phyloP scores from a whole-genome alignment of 1,140 invertebrate species.

The Babylonia areolata region DNA sequence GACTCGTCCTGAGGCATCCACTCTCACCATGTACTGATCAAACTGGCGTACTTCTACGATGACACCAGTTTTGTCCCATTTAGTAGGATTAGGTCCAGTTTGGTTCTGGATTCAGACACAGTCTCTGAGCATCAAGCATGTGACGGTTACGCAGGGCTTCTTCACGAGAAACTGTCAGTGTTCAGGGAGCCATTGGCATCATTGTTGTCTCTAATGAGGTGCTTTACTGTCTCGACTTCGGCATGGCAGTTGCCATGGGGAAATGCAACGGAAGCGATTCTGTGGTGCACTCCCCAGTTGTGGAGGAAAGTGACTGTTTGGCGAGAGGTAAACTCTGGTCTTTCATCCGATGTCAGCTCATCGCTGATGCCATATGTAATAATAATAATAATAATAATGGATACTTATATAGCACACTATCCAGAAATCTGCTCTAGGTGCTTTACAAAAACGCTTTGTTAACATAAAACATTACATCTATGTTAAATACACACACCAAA shows the following conservation, averaged over 20 bases:
- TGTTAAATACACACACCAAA: too few relatives aligned
- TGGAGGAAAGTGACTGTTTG: background rate
- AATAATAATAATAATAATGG: too few relatives aligned
- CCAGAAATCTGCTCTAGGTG: too few relatives aligned
- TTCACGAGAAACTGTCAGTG: slow-evolving; percentile 45
- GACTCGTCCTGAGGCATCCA: slow-evolving; percentile 54
- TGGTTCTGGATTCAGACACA: slow-evolving; percentile 51
- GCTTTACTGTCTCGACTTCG: background rate
- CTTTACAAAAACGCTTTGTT: too few relatives aligned
- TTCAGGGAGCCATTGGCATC: slow-evolving; percentile 28
- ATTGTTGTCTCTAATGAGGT: slow-evolving; percentile 49
- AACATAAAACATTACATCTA: too few relatives aligned
- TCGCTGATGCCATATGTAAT: slow-evolving; percentile 56
- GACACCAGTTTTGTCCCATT: slow-evolving; percentile 53
- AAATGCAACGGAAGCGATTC: background rate
- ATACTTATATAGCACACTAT: too few relatives aligned
- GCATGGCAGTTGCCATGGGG: background rate
- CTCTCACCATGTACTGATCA: slow-evolving; percentile 49
- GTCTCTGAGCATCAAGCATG: slow-evolving; percentile 45
- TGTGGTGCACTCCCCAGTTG: background rate
- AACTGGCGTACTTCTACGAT: slow-evolving; percentile 54
- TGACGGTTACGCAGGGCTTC: slow-evolving; percentile 51
- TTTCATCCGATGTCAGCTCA: too few relatives aligned
- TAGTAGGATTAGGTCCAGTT: slow-evolving; percentile 25
- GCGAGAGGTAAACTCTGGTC: background rate